Evolutionary conservation across 1,140 invertebrate genomes (phyloP).

Genomic region (Plectus sambesii): DNA sequence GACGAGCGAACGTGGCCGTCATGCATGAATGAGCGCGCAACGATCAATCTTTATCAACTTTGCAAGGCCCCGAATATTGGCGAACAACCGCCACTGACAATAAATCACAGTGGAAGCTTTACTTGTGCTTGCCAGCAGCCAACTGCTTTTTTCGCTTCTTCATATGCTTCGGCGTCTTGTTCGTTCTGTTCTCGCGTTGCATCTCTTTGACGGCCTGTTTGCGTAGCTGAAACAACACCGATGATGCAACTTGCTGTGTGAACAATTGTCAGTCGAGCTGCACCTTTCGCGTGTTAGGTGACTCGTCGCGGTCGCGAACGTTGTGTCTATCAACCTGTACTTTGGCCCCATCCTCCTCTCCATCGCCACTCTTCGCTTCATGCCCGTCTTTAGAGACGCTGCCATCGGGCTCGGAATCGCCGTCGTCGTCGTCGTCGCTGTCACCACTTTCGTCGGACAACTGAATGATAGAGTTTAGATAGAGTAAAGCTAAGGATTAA

Average conservation of each 20-base stretch:
- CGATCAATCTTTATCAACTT: no score
- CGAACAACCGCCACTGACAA: no score
- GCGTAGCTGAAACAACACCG: slow-evolving; percentile 40
- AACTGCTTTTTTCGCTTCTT: slow-evolving; percentile 68
- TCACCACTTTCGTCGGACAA: slow-evolving; percentile 20
- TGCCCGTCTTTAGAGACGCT: slow-evolving; percentile 49
- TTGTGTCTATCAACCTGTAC: slow-evolving; percentile 7
- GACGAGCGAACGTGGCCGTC: no score
- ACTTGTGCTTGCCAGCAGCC: no score
- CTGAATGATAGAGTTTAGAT: no score
- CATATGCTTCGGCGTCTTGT: slow-evolving; percentile 73
- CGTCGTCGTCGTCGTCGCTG: slow-evolving; percentile 30
- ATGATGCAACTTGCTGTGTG: neutral
- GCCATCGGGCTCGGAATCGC: slow-evolving; percentile 47
- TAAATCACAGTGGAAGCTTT: no score
- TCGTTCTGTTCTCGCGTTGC: slow-evolving; percentile 77
- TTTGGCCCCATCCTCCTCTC: slow-evolving; percentile 14
- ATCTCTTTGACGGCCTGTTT: slow-evolving; percentile 56
- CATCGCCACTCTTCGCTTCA: slow-evolving; percentile 52
- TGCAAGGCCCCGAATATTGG: no score
- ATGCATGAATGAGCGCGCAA: no score
- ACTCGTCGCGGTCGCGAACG: slow-evolving; percentile 60
- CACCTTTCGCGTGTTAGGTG: slow-evolving; percentile 66
- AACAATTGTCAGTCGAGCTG: neutral
- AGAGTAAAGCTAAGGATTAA: no score